Conservation (phyloP, 2,888 invertebrate species). For the Scaptomyza tumidula region DNA sequence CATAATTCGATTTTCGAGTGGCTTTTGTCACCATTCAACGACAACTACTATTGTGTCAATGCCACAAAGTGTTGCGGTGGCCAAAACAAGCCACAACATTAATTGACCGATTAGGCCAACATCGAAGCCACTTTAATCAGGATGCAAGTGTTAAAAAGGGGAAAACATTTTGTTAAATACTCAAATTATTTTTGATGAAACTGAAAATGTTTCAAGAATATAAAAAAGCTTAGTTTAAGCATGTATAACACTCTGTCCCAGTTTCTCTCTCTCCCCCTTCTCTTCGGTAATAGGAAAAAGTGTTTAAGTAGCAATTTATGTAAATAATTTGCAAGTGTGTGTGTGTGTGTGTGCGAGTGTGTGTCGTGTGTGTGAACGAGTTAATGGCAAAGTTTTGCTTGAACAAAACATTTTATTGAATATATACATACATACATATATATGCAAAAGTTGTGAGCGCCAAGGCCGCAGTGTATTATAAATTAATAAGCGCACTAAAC, state of each 20-base stretch:
- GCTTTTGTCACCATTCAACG: constrained; percentile 30
- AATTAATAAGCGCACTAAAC: constrained; percentile 75
- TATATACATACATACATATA: constrained; percentile 17
- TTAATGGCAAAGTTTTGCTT: constrained; percentile 60
- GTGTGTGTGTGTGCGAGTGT: background rate
- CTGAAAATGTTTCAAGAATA: too few relatives aligned
- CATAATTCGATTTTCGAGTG: constrained; percentile 39
- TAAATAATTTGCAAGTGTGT: constrained; percentile 21
- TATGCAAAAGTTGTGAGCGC: constrained; percentile 55
- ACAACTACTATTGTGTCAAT: constrained; percentile 5
- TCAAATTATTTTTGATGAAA: too few relatives aligned
- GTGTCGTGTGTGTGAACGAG: constrained; percentile 9
- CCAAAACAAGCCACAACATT: background rate
- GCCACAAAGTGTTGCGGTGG: constrained; percentile 41
- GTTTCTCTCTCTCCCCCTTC: background rate
- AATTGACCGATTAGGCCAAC: constrained; percentile 1
- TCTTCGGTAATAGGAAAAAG: constrained; percentile 26
- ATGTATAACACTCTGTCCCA: too few relatives aligned
- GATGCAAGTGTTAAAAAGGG: too few relatives aligned
- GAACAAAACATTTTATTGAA: constrained; percentile 57
- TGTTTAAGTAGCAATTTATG: constrained; percentile 59
- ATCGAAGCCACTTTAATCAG: too few relatives aligned
- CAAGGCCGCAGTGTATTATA: constrained; percentile 80
- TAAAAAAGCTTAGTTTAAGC: too few relatives aligned
- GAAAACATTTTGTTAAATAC: too few relatives aligned